Base-by-base conservation (phyloP, 2,888 invertebrate genomes). In the Homarus gammarus region DNA sequence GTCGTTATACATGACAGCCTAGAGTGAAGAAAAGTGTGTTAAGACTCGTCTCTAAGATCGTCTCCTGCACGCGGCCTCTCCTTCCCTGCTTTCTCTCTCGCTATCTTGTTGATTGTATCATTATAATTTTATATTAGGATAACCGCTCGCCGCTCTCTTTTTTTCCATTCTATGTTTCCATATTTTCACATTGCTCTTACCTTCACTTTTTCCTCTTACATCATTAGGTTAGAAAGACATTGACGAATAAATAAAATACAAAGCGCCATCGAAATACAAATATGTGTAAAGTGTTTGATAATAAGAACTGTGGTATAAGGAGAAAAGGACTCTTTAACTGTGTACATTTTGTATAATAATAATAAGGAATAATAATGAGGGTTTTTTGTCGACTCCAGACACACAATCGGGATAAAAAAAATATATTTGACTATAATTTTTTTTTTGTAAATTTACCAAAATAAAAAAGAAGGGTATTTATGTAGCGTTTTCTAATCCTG, bases 301-400 rank as follows among this genome's bases (percentile, higher is more conserved):
- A 86, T 79, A 68, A 79, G 33, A 75, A 61, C 12, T 51, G 44
- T 61, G 27, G 70, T 44, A 83, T 64, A 49, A 61, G 38, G 75
- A 75, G 51, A 85, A 27, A 68, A 49, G 70, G 72, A 86, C 79
- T 79, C 86, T 78, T n/a, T 22, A 56, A 89, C 88, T 89, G 88
- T 89, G 88, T 89, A 89, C 88, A 89, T 84, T 89, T 83, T 89
- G 88, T 89, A 89, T 89, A 84, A 68, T 89, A 82, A 64, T 77
- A 82, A 51, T 33, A 78, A 72, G 61, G 64, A 72, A 49, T 40
- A 68, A 44, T 78, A 56, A 33, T 31, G 77, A 68, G 36, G 40
- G 33, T 61, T 81, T 83, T 70, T 68, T 33, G 36, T 44, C 31
- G 22, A 27, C 68, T 78, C 68, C 61, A 78, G 61, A 75, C 83